Base-by-base conservation (phyloP, 2,113 vertebrate species). In the Gobius niger region DNA sequence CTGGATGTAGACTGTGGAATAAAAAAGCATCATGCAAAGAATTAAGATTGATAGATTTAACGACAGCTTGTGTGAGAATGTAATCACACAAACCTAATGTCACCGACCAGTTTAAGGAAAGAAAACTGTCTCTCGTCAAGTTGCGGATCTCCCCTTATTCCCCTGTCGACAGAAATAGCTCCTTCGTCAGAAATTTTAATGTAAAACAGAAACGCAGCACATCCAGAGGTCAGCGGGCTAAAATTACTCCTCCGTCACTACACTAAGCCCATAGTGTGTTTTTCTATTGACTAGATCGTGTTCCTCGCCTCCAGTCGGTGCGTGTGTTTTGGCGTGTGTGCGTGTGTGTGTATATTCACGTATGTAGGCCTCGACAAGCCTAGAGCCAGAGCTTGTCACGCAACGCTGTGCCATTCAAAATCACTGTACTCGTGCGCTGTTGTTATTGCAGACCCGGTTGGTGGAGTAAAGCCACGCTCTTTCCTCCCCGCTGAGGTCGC, bases 301-400 rank as follows among this genome's bases (percentile, higher is more conserved):
- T 91, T 87, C 87, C 75, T 92, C 90, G 87, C 90, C 85, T 92
- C 82, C 69, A 90, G 83, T 89, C 85, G 86, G 84, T 81, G 63
- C 68, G 73, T 53, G 53, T 46, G 40, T 57, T 16, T 16, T 53
- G 15, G 69, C 4, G 67, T 73, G 62, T 9, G 60, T 49, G 46
- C n/a, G n/a, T 34, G 24, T 34, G 69, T 3, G 70, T 73, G 62
- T 9, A 56, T 49, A 47, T 87, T 72, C 71, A 86, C 83, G 89
- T 60, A 44, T 40, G 44, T 89, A 92, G 92, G 92, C 87, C 91
- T 91, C 77, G 76, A 86, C 82, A 89, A 89, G 81, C 79, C 89
- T 86, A 82, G 88, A 93, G 78, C 78, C 87, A 89, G 91, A 86
- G 89, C 90, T 90, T 94, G 92, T 93, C 94, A 94, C 81, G 88